Base-by-base conservation (phyloP, 1,140 invertebrate species). In the Nylanderia fulva region DNA sequence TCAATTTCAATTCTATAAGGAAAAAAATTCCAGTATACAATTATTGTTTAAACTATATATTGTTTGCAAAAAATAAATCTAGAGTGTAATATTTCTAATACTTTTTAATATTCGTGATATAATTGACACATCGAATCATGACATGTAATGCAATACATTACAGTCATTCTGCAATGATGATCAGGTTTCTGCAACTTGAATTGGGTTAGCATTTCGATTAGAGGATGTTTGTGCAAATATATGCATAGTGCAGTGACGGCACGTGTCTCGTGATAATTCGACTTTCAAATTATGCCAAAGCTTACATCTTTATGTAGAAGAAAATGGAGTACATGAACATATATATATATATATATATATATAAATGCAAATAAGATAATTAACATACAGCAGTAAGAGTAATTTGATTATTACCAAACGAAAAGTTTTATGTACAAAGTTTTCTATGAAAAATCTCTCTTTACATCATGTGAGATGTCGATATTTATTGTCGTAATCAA, bases 221-320 rank as follows among this genome's bases (percentile, higher is more conserved):
- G 18, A 63, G 27, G 11, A 76, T 61, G 56, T 15, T 24, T 29
- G 11, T 29, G 36, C 27, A 76, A 74, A 76, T 42, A 24, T 18
- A 75, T 63, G 15, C 72, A 42, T 42, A 42, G 36, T 76, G 24
- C 18, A 36, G n/a, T 42, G 42, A 13, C 2, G 15, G 18, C 11
- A 63, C 56, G 36, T 63, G 58, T 63, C 56, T 18, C 39, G 18
- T 21, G 39, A 42, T 63, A 29, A 42, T 45, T 76, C 39, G 72
- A 60, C 54, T 75, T 13, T 61, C 36, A 76, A 42, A 63, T 29
- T 6, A 3, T 6, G 6, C 7, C 24, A 5, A 76, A 29, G 1
- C 21, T 27, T 27, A 58, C 48, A 72, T 33, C 3, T 21, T 58
- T 13, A 9, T 61, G 15, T 42, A 29, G 6, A 42, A 11, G 54